Evolutionary conservation across 2,113 vertebrate genomes (phyloP), one percentile per base, ranked within the genome.

Genomic region (Nibea coibor): DNA sequence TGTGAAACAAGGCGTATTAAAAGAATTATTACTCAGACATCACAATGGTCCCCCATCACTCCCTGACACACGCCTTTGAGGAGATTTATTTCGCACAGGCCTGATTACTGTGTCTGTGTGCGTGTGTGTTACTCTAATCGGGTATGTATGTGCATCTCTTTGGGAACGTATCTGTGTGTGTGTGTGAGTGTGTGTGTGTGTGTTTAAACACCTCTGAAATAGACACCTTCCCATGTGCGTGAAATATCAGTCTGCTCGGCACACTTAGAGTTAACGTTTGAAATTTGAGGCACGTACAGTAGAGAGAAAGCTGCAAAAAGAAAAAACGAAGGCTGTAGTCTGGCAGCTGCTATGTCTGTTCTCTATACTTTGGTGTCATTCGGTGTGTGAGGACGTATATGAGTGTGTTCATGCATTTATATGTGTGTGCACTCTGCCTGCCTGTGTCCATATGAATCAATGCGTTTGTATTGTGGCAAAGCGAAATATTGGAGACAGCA

Each of bases 201-300:
- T 71, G 28, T 22, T 35, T 31, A 56, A 65, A 35, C 50, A 69
- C n/a, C 79, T 67, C 64, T 80, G 87, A 91, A 81, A 87, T 78
- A 87, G 80, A 80, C 83, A 84, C 71, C 78, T 74, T 74, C 42
- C 64, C 54, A 71, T 72, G 65, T 59, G 77, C 74, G 35, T 43
- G 39, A 74, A 84, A 87, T 87, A 73, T 84, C 90, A 77, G 77
- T 83, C 72, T 62, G 87, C 70, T 72, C 17, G 83, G 88, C 89
- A 85, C 88, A 73, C 83, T 87, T 70, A 51, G 86, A 84, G 89
- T 87, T 93, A 88, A 92, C 57, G 75, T 72, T 93, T 93, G 89
- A 91, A 89, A 93, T 93, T 87, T 93, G 87, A 93, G 83, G 86
- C 93, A 92, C 89, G 87, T 91, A 93, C 77, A 80, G 85, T 87